Percentiles rank a stretch among this genome's conserved stretches.
Conservation (phyloP, 2,797 vertebrate species). For the Sebastes minor region DNA sequence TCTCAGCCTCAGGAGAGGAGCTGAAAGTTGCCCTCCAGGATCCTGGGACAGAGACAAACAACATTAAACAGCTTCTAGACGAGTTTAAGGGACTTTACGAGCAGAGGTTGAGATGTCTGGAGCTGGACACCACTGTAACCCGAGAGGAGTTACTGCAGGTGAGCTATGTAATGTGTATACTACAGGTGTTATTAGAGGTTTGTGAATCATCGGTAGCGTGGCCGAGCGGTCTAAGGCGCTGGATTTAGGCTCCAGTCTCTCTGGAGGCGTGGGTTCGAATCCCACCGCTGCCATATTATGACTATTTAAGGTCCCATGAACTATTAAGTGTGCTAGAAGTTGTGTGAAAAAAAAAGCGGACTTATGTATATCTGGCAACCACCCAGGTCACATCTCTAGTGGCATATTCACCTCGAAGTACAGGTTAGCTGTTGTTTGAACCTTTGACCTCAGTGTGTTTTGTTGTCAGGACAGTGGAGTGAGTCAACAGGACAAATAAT, state of each 20-base stretch:
- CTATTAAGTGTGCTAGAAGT: no score
- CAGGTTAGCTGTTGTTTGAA: not conserved
- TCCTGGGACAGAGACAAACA: not conserved
- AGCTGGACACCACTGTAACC: constrained; percentile 13
- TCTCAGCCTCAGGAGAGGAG: not conserved
- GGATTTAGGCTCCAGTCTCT: constrained; percentile 72
- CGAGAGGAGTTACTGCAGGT: constrained; percentile 57
- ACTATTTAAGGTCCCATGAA: no score
- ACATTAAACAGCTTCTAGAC: constrained; percentile 56
- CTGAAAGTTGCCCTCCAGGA: not conserved
- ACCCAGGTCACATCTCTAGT: no score
- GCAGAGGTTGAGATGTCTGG: constrained; percentile 58
- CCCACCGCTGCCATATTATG: constrained; percentile 80
- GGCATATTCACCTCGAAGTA: no score
- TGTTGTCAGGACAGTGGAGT: not conserved
- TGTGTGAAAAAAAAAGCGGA: no score
- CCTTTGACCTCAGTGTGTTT: not conserved
- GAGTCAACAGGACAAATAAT: no score
- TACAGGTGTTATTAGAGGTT: accelerated
- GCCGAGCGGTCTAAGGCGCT: constrained; percentile 60
- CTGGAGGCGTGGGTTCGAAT: constrained; percentile 83
- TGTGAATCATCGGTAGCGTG: constrained; percentile 9
- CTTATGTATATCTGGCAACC: no score
- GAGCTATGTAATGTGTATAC: not conserved
- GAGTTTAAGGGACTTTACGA: constrained; percentile 64